phyloP scores from a whole-genome alignment of 2,113 vertebrate species.

The Albula glossodonta region DNA sequence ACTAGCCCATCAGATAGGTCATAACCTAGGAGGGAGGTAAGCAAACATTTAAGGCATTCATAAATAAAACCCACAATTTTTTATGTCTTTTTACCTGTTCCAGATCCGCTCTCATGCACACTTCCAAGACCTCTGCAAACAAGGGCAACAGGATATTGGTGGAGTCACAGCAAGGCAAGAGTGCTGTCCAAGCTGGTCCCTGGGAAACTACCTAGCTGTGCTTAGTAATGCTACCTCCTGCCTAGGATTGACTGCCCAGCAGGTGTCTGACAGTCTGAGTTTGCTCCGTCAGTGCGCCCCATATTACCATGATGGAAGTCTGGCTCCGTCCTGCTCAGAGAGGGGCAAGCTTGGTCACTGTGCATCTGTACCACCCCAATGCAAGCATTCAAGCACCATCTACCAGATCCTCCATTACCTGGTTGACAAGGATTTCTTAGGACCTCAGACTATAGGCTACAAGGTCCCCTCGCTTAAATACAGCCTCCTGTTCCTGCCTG shows the following conservation, averaged over 20 bases:
- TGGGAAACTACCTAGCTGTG: constrained; percentile 92
- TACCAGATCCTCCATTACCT: constrained; percentile 94
- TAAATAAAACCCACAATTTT: neutral
- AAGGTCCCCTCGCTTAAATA: constrained; percentile 96
- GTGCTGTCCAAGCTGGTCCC: constrained; percentile 96
- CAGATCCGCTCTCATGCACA: constrained; percentile 87
- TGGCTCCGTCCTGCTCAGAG: constrained; percentile 76
- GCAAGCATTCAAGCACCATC: constrained; percentile 77
- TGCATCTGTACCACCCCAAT: constrained; percentile 83
- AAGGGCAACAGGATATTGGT: constrained; percentile 54
- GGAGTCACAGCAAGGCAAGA: constrained; percentile 59
- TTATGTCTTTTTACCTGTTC: constrained; percentile 42
- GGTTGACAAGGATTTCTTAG: constrained; percentile 92
- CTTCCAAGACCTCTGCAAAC: constrained; percentile 88
- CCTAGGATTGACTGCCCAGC: constrained; percentile 82
- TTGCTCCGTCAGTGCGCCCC: constrained; percentile 88
- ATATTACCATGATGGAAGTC: constrained; percentile 83
- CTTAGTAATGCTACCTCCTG: constrained; percentile 90
- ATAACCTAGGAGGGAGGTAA: too few relatives aligned
- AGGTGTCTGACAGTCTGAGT: constrained; percentile 82
- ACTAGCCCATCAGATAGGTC: too few relatives aligned
- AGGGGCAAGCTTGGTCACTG: constrained; percentile 76
- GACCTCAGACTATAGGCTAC: constrained; percentile 90
- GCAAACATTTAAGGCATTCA: too few relatives aligned
- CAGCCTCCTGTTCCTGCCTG: constrained; percentile 88